Evolutionary conservation across 2,797 vertebrate genomes (phyloP), one percentile per base, ranked within the genome.

Genomic region (Rallus crepitans): DNA sequence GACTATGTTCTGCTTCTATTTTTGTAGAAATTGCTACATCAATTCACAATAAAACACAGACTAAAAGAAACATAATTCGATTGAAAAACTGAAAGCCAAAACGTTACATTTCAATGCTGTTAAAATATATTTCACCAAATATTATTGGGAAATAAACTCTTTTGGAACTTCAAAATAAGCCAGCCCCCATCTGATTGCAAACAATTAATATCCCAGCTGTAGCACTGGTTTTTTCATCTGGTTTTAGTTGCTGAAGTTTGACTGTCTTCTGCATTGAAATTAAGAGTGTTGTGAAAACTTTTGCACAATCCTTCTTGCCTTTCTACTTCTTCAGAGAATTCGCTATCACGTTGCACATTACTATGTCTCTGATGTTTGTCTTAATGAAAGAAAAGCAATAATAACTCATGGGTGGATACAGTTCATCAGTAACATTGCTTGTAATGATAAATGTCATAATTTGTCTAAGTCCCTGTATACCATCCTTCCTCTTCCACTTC

Each of bases 391-490:
- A 81, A 73, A 90, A 69, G 35, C 79, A 8, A 31, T 76, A 87
- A 69, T 63, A 93, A 80, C 13, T 82, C n/a, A 55, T 66, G 31
- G 30, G 4, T 71, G 53, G 30, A 39, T 84, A 55, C 5, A 60
- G 16, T 80, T 82, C 37, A 80, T 82, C 60, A 76, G 30, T 73
- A 94, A 69, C 39, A 70, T n/a, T 1, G 0, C 47, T 91, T 68
- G 17, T 77, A 83, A 60, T 70, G 63, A 90, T 76, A 91, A 87
- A 89, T 91, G 50, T 75, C 45, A 75, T 78, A 56, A 90, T 90
- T 93, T 93, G 3, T 40, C 42, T 17, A 85, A 82, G 21, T 84
- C 18, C 8, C 30, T 39, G 24, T 33, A 16, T 55, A 60, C 13
- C 24, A 24, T 70, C 80, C 35, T 84, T 94, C 28, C 21, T 16